Evolutionary conservation across 2,113 vertebrate genomes (phyloP).

Genomic region (Larimichthys polyactis): DNA sequence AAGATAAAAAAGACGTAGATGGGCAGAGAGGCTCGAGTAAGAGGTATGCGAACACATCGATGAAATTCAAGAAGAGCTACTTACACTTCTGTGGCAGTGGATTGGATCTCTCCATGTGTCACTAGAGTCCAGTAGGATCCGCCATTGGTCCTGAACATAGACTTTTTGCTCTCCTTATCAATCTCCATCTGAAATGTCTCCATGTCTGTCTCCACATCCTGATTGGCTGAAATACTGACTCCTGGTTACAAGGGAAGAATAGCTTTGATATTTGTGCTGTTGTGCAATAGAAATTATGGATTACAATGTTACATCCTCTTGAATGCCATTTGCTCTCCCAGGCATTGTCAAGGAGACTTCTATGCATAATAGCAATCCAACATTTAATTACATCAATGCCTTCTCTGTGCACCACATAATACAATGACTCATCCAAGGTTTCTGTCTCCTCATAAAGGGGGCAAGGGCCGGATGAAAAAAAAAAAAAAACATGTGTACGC

Average conservation of each 20-base stretch:
- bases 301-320: neutral
- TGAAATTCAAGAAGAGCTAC: conserved; percentile 42
- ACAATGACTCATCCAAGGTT: neutral
- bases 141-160: conserved; percentile 91
- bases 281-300: neutral
- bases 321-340: conserved; percentile 21
- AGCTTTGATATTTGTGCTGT: conserved; percentile 6
- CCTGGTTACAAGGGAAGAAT: conserved; percentile 79
- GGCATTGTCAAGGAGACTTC: conserved; percentile 5
- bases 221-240: conserved; percentile 95
- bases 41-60: neutral
- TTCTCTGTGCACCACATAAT: neutral
- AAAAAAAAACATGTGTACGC: too few relatives aligned
- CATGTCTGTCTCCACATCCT: conserved; percentile 93
- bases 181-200: conserved; percentile 98
- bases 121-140: conserved; percentile 97
- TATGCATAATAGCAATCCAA: neutral
- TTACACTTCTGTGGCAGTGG: conserved; percentile 93
- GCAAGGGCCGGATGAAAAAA: neutral
- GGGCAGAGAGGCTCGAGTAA: neutral
- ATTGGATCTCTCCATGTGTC: conserved; percentile 93
- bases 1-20: neutral
- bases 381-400: conserved; percentile 11
- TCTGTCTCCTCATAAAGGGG: neutral
- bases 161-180: conserved; percentile 91